Base-by-base conservation (phyloP, 2,888 invertebrate species). In the Boloria euphrosyne region DNA sequence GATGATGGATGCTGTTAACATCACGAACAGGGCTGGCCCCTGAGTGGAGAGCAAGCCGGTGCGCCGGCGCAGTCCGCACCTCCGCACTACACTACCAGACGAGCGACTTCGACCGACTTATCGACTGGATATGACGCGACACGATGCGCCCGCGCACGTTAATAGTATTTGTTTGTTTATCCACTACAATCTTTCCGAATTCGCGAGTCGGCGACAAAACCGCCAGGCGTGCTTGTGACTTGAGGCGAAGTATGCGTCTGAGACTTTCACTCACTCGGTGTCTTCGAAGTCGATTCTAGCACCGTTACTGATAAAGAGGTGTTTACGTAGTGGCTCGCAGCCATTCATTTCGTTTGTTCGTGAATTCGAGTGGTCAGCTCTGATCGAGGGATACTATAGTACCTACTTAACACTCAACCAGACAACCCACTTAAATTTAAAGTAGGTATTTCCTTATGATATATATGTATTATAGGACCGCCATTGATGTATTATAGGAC, bases 231-330 rank as follows among this genome's bases (percentile, higher is more conserved):
- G 84, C 82, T 83, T 75, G 76, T 84, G 76, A 79, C 80, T 83
- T 80, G 85, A 81, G 76, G 81, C 79, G 78, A 76, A 75, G 77
- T 81, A 80, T 84, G 82, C 87, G 88, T 90, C 89, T 91, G 88
- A 77, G 82, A 90, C 91, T 92, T 91, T 92, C 91, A 90, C 90
- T 84, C 75, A 80, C 79, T 81, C 77, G 80, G 79, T 82, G 84
- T 79, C 84, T 81, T 71, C 76, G 82, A 80, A 85, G 87, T 86
- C 87, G 84, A 85, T 84, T 84, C 82, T 80, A 79, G 80, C 85
- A 87, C 88, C 86, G 88, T 86, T 89, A 85, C 81, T 84, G 88
- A 88, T 89, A 87, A 82, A 85, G 80, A 78, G 79, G 73, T 80
- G 77, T 83, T 85, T 81, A 80, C 79, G 71, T 70, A 80, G 78